A percentile compares a stretch with the other conserved stretches of the same genome.
These are phyloP conservation scores for Lanius ludovicianus DNA, from an alignment of 2,113 vertebrate genomes.

Conservation along the genomic window DNA sequence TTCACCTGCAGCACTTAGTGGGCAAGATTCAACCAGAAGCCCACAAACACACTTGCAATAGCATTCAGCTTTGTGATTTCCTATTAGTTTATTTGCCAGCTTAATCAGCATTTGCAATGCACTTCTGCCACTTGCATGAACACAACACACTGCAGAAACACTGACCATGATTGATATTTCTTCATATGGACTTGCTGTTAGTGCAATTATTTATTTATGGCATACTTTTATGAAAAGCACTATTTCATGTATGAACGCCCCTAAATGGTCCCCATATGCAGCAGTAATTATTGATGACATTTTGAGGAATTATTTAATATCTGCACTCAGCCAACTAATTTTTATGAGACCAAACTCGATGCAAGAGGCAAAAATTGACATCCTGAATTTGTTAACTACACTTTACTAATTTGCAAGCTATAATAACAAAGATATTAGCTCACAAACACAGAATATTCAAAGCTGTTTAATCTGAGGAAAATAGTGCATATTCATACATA, in stretches of 20 bases:
- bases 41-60: slow-evolving; percentile 13
- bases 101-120: slow-evolving; percentile 62
- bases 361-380: neutral
- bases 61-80: slow-evolving; percentile 4
- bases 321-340: slow-evolving; percentile 1
- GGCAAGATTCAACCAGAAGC: slow-evolving; percentile 25
- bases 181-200: slow-evolving; percentile 9
- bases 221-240: slow-evolving; percentile 36
- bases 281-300: slow-evolving; percentile 32
- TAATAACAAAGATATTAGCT: neutral
- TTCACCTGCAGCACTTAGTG: slow-evolving; percentile 20
- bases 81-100: slow-evolving; percentile 23
- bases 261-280: slow-evolving; percentile 2
- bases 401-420: neutral
- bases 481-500: neutral
- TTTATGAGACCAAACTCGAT: slow-evolving; percentile 8
- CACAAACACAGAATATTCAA: neutral
- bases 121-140: slow-evolving; percentile 51
- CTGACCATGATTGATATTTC: neutral
- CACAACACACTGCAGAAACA: neutral
- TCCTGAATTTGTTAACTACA: neutral
- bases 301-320: slow-evolving; percentile 52
- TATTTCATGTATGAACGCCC: slow-evolving; percentile 12
- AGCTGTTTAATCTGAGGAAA: neutral
- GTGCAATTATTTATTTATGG: slow-evolving; percentile 50